Evolutionary conservation across 2,888 invertebrate species (phyloP).

Genomic region (Dorcus hopei): DNA sequence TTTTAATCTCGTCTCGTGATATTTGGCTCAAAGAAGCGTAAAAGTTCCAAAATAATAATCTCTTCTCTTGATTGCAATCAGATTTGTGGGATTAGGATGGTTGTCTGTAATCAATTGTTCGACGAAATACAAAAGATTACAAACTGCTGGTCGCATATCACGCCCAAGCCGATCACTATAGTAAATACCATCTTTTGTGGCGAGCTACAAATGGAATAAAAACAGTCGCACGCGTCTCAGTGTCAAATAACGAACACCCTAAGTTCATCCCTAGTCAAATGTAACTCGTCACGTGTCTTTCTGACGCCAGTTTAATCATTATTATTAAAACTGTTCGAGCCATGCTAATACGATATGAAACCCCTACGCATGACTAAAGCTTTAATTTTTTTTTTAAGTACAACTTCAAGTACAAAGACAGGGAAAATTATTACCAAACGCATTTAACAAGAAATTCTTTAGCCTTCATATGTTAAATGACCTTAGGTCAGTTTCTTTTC

Average conservation of each 20-base stretch:
- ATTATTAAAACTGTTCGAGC: constrained; percentile 17
- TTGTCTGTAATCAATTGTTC: constrained; percentile 33
- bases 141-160: constrained; percentile 29
- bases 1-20: constrained; percentile 11
- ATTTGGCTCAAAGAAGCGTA: constrained; percentile 14
- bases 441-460: no score
- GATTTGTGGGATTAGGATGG: constrained; percentile 31
- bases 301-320: constrained; percentile 22
- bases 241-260: constrained; percentile 44
- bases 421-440: no score
- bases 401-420: no score
- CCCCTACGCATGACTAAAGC: no score
- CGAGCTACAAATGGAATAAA: constrained; percentile 46
- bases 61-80: constrained; percentile 30
- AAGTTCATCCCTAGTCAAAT: constrained; percentile 20
- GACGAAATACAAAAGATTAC: constrained; percentile 29
- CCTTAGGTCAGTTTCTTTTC: no score
- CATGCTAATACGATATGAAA: not conserved
- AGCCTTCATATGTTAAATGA: no score
- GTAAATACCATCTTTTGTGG: constrained; percentile 43
- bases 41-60: constrained; percentile 25
- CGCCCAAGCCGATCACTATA: constrained; percentile 37
- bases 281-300: constrained; percentile 22
- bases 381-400: no score
- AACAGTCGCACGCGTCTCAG: constrained; percentile 44